These are phyloP conservation scores for Andrena praecox DNA, from an alignment of 2,888 invertebrate species.

Conservation along the genomic window DNA sequence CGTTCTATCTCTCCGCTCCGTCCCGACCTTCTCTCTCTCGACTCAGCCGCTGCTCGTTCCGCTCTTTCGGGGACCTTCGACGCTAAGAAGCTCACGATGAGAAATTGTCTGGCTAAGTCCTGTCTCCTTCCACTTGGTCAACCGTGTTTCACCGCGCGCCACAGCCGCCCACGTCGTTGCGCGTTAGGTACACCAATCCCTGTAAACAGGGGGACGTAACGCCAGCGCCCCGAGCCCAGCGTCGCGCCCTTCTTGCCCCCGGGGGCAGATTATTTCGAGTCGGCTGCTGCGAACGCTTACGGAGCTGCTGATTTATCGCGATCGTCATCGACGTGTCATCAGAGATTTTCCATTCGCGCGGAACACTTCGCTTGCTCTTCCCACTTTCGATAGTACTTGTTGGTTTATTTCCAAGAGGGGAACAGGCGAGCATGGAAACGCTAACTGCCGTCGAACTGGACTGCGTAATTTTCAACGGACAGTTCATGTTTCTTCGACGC, in stretches of 20 bases:
- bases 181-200: slow-evolving; percentile 5
- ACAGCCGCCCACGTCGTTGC: slow-evolving; percentile 1
- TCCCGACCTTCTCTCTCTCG: neutral
- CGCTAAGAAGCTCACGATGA: slow-evolving; percentile 74
- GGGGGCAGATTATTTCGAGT: neutral
- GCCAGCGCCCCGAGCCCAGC: neutral
- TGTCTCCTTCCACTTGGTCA: slow-evolving; percentile 58
- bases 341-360: neutral
- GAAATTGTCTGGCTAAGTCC: slow-evolving; percentile 72
- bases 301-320: slow-evolving; percentile 5
- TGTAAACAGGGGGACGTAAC: slow-evolving; percentile 32
- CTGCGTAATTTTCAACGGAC: too few species aligned
- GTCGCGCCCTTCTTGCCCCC: slow-evolving; percentile 3
- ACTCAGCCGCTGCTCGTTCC: neutral
- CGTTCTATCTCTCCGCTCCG: slow-evolving; percentile 21
- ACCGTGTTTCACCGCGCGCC: slow-evolving; percentile 45
- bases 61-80: slow-evolving; percentile 50
- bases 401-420: too few species aligned
- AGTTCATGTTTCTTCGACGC: neutral
- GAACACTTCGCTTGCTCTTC: neutral
- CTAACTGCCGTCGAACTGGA: too few species aligned
- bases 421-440: too few species aligned
- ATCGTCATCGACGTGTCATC: neutral
- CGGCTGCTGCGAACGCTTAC: neutral
- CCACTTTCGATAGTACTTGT: neutral